Conservation (phyloP, 2,797 vertebrate species). For the Tinamus major region DNA sequence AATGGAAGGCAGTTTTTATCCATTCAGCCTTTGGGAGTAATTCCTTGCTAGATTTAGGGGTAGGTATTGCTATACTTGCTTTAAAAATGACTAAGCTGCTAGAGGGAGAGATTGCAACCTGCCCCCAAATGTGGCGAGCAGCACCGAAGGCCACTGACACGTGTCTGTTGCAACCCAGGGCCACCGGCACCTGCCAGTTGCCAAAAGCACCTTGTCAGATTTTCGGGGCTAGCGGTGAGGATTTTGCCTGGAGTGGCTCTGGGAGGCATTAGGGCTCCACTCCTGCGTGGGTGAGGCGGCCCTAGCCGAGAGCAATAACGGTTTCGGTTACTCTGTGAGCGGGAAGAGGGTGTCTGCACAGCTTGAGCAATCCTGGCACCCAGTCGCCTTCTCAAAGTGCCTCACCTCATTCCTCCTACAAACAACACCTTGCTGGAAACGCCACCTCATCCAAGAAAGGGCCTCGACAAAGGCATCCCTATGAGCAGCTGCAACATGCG, state of each 20-base stretch:
- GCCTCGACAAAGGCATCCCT: neutral
- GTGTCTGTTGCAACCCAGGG: accelerated
- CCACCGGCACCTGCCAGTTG: accelerated
- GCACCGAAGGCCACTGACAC: accelerated
- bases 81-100: neutral
- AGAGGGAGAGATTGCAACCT: accelerated
- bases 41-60: slow-evolving; percentile 13
- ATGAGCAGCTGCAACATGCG: neutral
- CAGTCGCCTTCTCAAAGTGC: neutral
- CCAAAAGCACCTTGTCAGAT: accelerated
- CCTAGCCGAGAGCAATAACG: accelerated
- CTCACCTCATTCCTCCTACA: neutral
- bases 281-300: neutral
- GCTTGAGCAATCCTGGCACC: neutral
- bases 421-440: neutral
- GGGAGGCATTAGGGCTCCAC: accelerated
- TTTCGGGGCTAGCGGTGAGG: neutral
- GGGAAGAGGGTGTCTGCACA: accelerated
- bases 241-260: accelerated
- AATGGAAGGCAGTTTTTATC: slow-evolving; percentile 65
- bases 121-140: accelerated
- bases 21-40: neutral
- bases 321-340: neutral
- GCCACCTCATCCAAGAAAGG: accelerated
- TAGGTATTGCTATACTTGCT: slow-evolving; percentile 11